Conservation (phyloP, 2,888 invertebrate genomes). For the Heterodera filipjevi region DNA sequence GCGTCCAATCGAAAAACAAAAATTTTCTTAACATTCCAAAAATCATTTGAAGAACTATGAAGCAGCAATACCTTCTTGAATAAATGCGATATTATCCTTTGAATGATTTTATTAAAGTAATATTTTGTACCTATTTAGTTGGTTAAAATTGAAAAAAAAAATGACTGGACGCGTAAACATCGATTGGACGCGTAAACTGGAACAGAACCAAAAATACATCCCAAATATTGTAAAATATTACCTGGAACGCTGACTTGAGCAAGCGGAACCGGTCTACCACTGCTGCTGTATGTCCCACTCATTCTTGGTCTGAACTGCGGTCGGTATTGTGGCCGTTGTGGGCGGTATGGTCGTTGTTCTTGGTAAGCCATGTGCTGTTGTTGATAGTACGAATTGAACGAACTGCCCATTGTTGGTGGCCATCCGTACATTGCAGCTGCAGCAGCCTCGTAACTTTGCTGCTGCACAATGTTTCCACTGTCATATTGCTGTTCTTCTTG, state of each 20-base stretch:
- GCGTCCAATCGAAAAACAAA: too few species aligned
- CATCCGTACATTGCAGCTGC: constrained; percentile 15
- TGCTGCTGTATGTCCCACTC: neutral
- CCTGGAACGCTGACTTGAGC: constrained; percentile 7
- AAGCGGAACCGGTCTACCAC: constrained; percentile 7
- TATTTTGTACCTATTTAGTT: too few species aligned
- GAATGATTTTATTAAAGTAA: too few species aligned
- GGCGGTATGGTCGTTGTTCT: neutral
- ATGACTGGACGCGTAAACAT: too few species aligned
- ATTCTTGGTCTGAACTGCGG: neutral
- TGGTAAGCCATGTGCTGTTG: neutral
- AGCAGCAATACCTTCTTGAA: too few species aligned
- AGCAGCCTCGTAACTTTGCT: constrained; percentile 6
- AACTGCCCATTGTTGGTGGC: constrained; percentile 11
- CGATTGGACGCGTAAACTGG: too few species aligned
- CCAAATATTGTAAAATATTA: neutral
- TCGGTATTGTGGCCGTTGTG: neutral
- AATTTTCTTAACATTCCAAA: too few species aligned
- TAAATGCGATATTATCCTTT: too few species aligned
- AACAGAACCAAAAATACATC: too few species aligned
- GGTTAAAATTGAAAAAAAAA: too few species aligned
- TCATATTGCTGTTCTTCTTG: neutral
- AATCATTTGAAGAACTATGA: too few species aligned
- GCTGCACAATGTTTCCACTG: neutral
- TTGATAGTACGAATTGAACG: constrained; percentile 25